Evolutionary conservation across 2,888 invertebrate species (phyloP), one percentile per base, ranked within the genome.

Genomic region (Dolichomitus sp.): DNA sequence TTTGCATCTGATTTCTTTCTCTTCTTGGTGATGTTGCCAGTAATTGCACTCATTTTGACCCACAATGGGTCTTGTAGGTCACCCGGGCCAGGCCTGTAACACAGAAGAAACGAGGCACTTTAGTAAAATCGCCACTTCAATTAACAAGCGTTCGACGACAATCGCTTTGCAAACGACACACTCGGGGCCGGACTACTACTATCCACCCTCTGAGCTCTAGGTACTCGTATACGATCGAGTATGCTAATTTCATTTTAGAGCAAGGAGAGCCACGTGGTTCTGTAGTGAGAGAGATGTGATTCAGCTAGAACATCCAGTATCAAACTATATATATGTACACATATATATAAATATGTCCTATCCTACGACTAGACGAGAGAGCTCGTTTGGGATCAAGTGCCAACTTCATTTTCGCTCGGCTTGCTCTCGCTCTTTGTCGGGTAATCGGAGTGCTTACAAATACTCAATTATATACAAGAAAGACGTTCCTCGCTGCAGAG

Each of bases 71-170:
- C 97, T 95, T 96, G 97, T 95, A 97, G 96, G 95, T 97, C 97
- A 97, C 97, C 97, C 96, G 97, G 97, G 96, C 97, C 97, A 96
- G 97, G 96, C 97, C 98, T 98, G 95, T 88, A 96, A 96, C 85
- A 72, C 87, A 87, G 85, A 88, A 88, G 76, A 88, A 84, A 86
- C 59, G 79, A 63, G 68, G 72, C 48, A 48, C 54, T 75, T 75
- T 72, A 61, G 72, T 79, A 57, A 70, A 79, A 82, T 79, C 54
- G 69, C 65, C 76, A 78, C 61, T 77, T 73, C 12, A 73, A 81
- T 81, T 77, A 81, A 73, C n/a, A 27, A 40, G 42, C 23, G 66
- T 23, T 52, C 50, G 65, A 76, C 40, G 69, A 57, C 48, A 65
- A 75, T 48, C 19, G 50, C 59, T 81, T 66, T 40, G 48, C 30